Percentiles rank a stretch among this genome's conserved stretches.
These are phyloP conservation scores for Sciurus carolinensis DNA, from an alignment of 2,797 vertebrate species.

Conservation along the genomic window DNA sequence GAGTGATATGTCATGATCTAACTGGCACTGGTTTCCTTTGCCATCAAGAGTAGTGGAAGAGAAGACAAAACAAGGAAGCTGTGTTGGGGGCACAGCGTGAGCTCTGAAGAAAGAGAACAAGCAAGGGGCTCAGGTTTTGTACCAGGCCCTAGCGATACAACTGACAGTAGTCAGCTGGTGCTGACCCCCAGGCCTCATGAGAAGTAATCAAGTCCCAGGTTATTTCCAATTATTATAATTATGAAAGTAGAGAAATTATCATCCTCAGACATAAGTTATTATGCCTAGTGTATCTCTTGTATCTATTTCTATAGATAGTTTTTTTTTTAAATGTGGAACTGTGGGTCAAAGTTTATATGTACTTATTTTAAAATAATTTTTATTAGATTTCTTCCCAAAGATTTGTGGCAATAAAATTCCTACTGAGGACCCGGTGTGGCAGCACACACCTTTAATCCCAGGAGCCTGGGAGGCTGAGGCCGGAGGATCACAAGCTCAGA, in stretches of 20 bases:
- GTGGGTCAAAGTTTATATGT: background rate
- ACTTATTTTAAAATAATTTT: conserved; percentile 11
- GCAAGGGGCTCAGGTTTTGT: no score
- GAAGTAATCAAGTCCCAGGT: background rate
- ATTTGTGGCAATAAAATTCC: background rate
- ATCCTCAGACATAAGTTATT: background rate
- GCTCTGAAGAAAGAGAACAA: background rate
- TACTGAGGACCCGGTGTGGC: background rate
- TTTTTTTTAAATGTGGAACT: background rate
- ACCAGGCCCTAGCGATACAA: no score
- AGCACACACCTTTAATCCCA: no score
- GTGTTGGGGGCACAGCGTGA: background rate
- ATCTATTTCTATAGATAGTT: background rate
- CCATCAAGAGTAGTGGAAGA: background rate
- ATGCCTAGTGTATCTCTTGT: background rate
- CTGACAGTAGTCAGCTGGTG: background rate
- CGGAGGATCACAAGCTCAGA: no score
- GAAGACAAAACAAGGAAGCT: background rate
- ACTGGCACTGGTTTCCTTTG: background rate
- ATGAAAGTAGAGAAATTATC: background rate
- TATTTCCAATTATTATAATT: background rate
- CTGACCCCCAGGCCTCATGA: background rate
- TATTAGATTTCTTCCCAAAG: background rate
- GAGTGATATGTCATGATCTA: background rate
- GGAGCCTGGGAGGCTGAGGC: no score